Base-by-base conservation (phyloP, 2,113 vertebrate species). In the Rutilus rutilus region DNA sequence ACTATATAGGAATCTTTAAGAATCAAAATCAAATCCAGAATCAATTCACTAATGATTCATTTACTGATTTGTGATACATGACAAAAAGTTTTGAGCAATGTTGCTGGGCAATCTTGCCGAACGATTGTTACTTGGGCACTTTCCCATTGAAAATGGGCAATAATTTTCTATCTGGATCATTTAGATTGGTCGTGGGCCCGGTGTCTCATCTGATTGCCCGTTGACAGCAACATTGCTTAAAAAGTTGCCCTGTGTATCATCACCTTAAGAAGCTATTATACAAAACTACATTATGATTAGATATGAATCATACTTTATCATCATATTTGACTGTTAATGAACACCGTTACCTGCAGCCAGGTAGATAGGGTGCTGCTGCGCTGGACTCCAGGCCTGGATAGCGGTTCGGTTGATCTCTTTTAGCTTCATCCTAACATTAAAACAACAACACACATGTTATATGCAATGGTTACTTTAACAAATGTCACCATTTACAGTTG, bases 381-480 rank as follows among this genome's bases (percentile, higher is more conserved):
- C 95, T 87, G 97, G 97, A 89, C 98, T 99, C 98, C 98, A 99
- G 54, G 96, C 96, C 95, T 98, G 97, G 92, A 98, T 97, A 74
- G 98, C 98, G 23, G 98, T 98, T 67, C 97, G 97, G 86, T 96
- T 96, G 75, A 99, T 92, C 89, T 98, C 97, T 92, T 99, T 99
- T 69, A 99, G 95, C 94, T 99, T 99, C 98, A 99, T 99, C 89
- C 96, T 95, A 84, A 76, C 45, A 33, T 42, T 27, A 54, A 3
- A 25, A 2, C 6, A 15, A 52, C 27, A 57, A 42, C 36, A 36
- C 33, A 57, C 19, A 10, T 50, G 50, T n/a, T 75, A 65, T 65
- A 15, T 47, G n/a, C n/a, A 4, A 27, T 25, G 2, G 17, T 47
- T 27, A 47, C n/a, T 67, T 27, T 4, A 50, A 6, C n/a, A 27